phyloP scores from a whole-genome alignment of 2,797 vertebrate genomes.

The Artibeus jamaicensis region DNA sequence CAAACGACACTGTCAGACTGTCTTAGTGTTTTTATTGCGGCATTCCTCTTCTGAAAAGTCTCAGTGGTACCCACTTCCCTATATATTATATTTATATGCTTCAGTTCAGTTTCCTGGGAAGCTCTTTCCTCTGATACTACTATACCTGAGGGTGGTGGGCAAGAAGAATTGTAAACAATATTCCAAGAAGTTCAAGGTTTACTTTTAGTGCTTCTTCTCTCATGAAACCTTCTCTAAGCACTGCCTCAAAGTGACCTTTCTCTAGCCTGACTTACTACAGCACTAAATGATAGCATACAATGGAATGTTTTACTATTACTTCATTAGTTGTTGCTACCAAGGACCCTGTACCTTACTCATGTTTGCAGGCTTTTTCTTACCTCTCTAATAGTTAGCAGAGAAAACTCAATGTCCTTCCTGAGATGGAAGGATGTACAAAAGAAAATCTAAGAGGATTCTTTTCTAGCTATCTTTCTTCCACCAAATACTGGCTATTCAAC shows the following conservation, averaged over 20 bases:
- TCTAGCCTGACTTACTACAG: background rate
- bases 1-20: background rate
- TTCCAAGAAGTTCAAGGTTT: background rate
- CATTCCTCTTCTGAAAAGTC: background rate
- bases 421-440: background rate
- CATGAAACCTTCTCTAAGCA: background rate
- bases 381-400: background rate
- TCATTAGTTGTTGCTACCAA: background rate
- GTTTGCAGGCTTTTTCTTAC: background rate
- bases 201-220: background rate
- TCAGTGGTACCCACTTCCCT: background rate
- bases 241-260: background rate
- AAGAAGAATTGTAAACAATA: background rate
- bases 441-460: background rate
- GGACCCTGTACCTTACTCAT: background rate
- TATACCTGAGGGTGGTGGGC: background rate
- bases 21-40: background rate
- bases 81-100: background rate
- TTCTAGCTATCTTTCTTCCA: constrained; percentile 34
- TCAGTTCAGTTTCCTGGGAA: background rate
- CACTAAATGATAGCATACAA: background rate
- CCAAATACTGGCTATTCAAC: constrained; percentile 48
- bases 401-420: background rate
- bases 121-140: background rate
- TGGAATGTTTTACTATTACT: background rate